Evolutionary conservation across 2,797 vertebrate species (phyloP).

Genomic region (Acestrorhynchus altus): DNA sequence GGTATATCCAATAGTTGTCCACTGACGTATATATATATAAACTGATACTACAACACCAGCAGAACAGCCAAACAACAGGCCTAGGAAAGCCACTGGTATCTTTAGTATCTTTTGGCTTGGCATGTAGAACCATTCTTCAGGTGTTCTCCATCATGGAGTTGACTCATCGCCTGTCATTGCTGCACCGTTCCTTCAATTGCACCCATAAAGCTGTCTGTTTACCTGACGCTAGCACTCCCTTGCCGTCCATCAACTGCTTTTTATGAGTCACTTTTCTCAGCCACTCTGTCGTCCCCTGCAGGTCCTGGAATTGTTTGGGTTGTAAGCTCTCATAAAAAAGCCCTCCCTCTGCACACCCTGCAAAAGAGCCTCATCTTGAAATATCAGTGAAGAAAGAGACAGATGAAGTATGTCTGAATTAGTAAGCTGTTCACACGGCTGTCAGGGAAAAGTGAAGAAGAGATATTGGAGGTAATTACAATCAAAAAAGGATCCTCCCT

Average conservation of each 20-base stretch:
- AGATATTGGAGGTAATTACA: not conserved
- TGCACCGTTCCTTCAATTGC: not conserved
- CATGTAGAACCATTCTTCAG: not conserved
- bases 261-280: slow-evolving; percentile 16
- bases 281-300: not conserved
- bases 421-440: not conserved
- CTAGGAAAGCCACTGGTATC: not conserved
- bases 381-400: not conserved
- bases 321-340: not conserved
- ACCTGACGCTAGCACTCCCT: not conserved
- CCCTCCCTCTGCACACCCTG: not conserved
- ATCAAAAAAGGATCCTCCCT: too few species aligned
- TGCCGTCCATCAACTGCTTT: slow-evolving; percentile 19
- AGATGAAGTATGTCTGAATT: not conserved
- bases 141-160: not conserved
- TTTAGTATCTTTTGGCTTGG: not conserved
- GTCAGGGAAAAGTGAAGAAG: not conserved
- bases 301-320: not conserved
- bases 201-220: slow-evolving; percentile 27
- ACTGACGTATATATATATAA: too few species aligned
- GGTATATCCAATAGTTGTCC: too few species aligned
- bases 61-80: not conserved
- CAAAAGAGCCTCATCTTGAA: not conserved
- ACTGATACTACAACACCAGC: not conserved
- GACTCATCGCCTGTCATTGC: slow-evolving; percentile 5